These are phyloP conservation scores for Drymonia ruficornis DNA, from an alignment of 2,888 invertebrate genomes.

Conservation along the genomic window DNA sequence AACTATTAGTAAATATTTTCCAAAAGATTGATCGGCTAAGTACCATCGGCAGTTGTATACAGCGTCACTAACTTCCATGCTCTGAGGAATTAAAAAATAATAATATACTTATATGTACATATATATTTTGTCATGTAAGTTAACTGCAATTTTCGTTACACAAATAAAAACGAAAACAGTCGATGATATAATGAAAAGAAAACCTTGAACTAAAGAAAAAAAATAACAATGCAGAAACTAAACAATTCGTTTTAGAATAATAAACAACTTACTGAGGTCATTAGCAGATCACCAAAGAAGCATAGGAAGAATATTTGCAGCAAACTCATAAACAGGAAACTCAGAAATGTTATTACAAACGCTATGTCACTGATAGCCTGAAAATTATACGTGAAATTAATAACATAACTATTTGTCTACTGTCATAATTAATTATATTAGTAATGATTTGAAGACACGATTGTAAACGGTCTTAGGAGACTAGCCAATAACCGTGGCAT, in stretches of 20 bases:
- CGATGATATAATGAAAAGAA: too few relatives aligned
- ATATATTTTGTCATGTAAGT: too few relatives aligned
- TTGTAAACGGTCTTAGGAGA: too few relatives aligned
- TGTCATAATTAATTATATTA: too few relatives aligned
- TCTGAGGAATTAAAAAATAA: constrained; percentile 41
- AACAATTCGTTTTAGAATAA: too few relatives aligned
- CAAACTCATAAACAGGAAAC: constrained; percentile 54
- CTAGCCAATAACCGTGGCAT: too few relatives aligned
- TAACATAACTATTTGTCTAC: constrained; percentile 5
- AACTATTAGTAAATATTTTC: constrained; percentile 51
- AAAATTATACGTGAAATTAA: constrained; percentile 23
- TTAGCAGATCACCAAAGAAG: constrained; percentile 63
- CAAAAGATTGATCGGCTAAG: constrained; percentile 36
- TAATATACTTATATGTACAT: neutral
- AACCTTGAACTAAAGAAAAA: too few relatives aligned
- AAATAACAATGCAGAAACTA: too few relatives aligned
- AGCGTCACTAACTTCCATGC: constrained; percentile 51
- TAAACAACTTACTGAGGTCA: constrained; percentile 52
- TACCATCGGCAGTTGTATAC: constrained; percentile 62
- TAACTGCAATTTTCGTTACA: too few relatives aligned
- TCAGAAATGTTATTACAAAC: constrained; percentile 46
- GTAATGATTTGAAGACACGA: too few relatives aligned
- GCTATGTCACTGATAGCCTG: constrained; percentile 54
- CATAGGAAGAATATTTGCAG: constrained; percentile 65
- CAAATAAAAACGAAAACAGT: too few relatives aligned